These are phyloP conservation scores for Heliconius charithonia DNA, from an alignment of 2,888 invertebrate species.

Conservation along the genomic window DNA sequence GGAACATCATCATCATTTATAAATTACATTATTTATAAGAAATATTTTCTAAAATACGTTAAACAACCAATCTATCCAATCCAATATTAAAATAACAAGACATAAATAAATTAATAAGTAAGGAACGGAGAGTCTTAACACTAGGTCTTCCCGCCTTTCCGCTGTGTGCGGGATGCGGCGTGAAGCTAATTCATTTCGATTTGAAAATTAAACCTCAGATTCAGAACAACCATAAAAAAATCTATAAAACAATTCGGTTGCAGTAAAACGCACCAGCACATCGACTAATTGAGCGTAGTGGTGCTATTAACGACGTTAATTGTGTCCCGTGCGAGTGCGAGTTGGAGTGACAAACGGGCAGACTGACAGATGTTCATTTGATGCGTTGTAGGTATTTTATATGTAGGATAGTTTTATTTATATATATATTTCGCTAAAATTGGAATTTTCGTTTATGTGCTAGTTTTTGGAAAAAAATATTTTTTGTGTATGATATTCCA, in stretches of 20 bases:
- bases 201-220: not conserved
- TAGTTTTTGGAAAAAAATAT: not conserved
- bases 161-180: too few relatives aligned
- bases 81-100: too few relatives aligned
- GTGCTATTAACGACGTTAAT: conserved; percentile 57
- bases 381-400: conserved; percentile 41
- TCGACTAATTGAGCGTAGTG: conserved; percentile 55
- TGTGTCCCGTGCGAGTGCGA: conserved; percentile 53
- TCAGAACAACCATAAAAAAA: conserved; percentile 3
- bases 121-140: not conserved
- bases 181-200: too few relatives aligned
- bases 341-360: conserved; percentile 48
- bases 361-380: conserved; percentile 53
- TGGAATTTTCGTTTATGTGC: not conserved
- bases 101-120: not conserved
- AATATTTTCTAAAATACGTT: too few relatives aligned
- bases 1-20: too few relatives aligned
- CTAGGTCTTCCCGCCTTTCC: too few relatives aligned
- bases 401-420: conserved; percentile 40
- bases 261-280: conserved; percentile 38
- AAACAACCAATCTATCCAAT: too few relatives aligned
- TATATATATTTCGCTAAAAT: not conserved
- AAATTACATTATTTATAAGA: too few relatives aligned
- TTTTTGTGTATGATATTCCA: too few relatives aligned
- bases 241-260: conserved; percentile 35